Percentiles rank a stretch among this genome's conserved stretches.
These are phyloP conservation scores for Bubo blakistoni DNA, from an alignment of 2,113 vertebrate species.

Conservation along the genomic window DNA sequence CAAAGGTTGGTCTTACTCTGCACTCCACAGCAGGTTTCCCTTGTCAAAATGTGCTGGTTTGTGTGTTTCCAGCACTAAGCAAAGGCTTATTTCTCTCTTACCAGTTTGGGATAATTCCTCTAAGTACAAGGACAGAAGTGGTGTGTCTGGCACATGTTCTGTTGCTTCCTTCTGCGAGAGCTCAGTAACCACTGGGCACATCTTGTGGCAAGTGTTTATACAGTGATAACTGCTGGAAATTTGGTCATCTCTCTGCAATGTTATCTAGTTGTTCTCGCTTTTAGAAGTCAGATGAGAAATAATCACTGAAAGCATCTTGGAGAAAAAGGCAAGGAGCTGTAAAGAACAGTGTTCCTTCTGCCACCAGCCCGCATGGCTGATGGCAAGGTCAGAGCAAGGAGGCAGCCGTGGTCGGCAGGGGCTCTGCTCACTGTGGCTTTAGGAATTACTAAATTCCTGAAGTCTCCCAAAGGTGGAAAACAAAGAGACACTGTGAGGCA, in stretches of 20 bases:
- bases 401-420: rapidly evolving
- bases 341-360: not conserved
- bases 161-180: not conserved
- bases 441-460: not conserved
- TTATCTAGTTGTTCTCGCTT: not conserved
- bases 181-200: not conserved
- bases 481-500: not conserved
- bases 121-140: not conserved
- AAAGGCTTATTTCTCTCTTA: not conserved
- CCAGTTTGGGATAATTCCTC: not conserved
- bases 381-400: not conserved
- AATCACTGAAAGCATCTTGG: not conserved
- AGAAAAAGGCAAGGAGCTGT: not conserved
- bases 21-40: not conserved
- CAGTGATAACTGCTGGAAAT: not conserved
- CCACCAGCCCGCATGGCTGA: not conserved
- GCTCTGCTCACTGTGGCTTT: not conserved
- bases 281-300: not conserved
- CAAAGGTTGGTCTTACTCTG: not conserved
- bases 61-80: not conserved
- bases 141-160: not conserved
- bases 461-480: not conserved
- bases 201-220: not conserved
- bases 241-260: not conserved
- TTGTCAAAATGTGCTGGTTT: not conserved